These are phyloP conservation scores for Aricia artaxerxes DNA, from an alignment of 2,888 invertebrate species.

Conservation along the genomic window DNA sequence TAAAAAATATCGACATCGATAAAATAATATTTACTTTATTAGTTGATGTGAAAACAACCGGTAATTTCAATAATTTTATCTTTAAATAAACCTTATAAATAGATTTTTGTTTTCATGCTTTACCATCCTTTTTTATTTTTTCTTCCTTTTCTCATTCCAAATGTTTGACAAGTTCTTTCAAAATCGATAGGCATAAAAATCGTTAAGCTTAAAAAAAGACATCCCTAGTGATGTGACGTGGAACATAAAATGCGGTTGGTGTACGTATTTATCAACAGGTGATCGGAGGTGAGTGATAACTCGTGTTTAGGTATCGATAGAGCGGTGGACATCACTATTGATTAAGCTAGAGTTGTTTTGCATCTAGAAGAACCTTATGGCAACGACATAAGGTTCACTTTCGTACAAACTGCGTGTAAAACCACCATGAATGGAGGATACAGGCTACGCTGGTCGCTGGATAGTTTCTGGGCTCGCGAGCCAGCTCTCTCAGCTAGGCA, in stretches of 20 bases:
- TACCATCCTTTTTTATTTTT: not conserved
- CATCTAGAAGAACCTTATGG: not conserved
- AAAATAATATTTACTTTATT: not conserved
- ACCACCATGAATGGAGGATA: not conserved
- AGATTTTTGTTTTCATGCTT: conserved; percentile 7
- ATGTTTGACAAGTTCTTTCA: not conserved
- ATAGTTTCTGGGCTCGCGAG: not conserved
- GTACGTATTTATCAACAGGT: conserved; percentile 18
- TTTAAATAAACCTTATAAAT: not conserved
- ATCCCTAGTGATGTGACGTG: conserved; percentile 28
- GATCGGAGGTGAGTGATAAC: conserved; percentile 24
- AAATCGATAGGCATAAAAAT: not conserved
- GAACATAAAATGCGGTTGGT: conserved; percentile 19
- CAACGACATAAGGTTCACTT: not conserved
- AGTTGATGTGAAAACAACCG: not conserved
- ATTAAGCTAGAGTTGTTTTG: not conserved
- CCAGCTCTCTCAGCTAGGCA: conserved; percentile 6
- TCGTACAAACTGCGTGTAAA: not conserved
- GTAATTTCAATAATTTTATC: not conserved
- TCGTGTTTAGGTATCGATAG: not conserved
- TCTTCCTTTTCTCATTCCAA: not conserved
- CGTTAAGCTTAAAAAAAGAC: not conserved
- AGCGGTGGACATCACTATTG: not conserved
- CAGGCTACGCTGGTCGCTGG: not conserved
- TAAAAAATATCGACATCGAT: not conserved